Conservation (phyloP, 2,888 invertebrate species). For the Carterocephalus palaemon region DNA sequence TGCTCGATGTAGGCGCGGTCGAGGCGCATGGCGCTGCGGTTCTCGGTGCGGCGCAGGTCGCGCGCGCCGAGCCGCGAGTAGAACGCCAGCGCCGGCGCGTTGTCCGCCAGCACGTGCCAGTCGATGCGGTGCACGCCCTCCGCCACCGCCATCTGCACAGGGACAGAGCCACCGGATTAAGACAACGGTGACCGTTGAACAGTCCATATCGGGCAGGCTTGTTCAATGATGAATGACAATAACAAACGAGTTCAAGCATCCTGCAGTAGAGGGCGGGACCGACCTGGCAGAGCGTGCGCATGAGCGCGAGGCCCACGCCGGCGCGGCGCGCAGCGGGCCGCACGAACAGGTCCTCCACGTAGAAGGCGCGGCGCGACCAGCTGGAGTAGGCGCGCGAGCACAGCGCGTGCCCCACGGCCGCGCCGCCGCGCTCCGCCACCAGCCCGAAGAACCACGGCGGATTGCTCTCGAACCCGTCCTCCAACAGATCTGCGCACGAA, state of each 20-base stretch:
- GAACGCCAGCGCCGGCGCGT: conserved; percentile 88
- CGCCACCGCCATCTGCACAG: conserved; percentile 54
- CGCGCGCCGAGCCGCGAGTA: conserved; percentile 84
- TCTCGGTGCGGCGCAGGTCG: conserved; percentile 51
- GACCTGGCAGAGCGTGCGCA: conserved; percentile 62
- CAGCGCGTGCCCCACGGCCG: conserved; percentile 85
- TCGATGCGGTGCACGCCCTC: conserved; percentile 82
- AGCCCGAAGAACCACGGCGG: conserved; percentile 81
- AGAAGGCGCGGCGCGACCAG: conserved; percentile 88
- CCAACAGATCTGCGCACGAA: conserved; percentile 75
- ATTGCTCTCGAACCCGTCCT: conserved; percentile 83
- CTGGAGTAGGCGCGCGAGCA: conserved; percentile 91
- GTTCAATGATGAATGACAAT: no score
- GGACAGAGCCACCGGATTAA: no score
- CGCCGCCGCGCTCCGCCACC: conserved; percentile 71
- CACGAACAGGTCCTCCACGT: conserved; percentile 92
- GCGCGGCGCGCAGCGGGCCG: conserved; percentile 79
- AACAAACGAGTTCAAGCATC: no score
- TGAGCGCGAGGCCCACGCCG: conserved; percentile 81
- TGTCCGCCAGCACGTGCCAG: conserved; percentile 85
- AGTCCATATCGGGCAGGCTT: no score
- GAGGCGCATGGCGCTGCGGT: conserved; percentile 61
- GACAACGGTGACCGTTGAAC: no score
- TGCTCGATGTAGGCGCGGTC: conserved; percentile 45
- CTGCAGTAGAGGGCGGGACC: no score